Evolutionary conservation across 1,140 invertebrate genomes (phyloP), one percentile per base, ranked within the genome.

Genomic region (Sarcophaga bullata): DNA sequence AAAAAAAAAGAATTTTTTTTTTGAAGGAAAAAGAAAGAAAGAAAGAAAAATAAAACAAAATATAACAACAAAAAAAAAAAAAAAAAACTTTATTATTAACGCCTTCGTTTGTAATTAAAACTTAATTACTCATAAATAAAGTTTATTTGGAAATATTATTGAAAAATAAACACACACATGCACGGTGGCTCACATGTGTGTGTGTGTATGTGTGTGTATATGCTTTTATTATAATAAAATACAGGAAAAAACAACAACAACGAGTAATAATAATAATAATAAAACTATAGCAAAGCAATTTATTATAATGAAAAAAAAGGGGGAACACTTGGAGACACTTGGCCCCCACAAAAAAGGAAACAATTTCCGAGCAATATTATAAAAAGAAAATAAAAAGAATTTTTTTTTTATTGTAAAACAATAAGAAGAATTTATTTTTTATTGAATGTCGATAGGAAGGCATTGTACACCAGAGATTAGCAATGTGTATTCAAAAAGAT

Each of bases 191-290:
- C 25, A 2, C 25, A 37, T 37, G 25, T 37, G 25, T 37, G 25
- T 37, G 25, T 37, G 1, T 37, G 25, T 78, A 68, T 84, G 48
- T 73, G 46, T 54, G 25, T 76, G 72, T 85, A 83, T 85, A 83
- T 86, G 72, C 84, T 82, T 83, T 81, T 84, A 84, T 25, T 73
- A 73, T 37, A 73, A 37, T 73, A 73, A 37, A 37, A 73, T 73
- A 73, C 19, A 48, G 10, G 25, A 37, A 4, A 37, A 4, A 37
- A 4, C 1, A 37, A 37, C 1, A 37, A 37, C 25, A 37, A 37
- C 25, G 25, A 37, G 25, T 37, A 37, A 37, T 68, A 68, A 68
- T 37, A 68, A 68, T 68, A 68, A 68, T 68, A 68, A 68, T 19
- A 68, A 68, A 68, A 68, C 62, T 68, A 68, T 19, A 68, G 62